Evolutionary conservation across 2,888 invertebrate species (phyloP), one percentile per base, ranked within the genome.

Genomic region (Tetranychus truncatus): DNA sequence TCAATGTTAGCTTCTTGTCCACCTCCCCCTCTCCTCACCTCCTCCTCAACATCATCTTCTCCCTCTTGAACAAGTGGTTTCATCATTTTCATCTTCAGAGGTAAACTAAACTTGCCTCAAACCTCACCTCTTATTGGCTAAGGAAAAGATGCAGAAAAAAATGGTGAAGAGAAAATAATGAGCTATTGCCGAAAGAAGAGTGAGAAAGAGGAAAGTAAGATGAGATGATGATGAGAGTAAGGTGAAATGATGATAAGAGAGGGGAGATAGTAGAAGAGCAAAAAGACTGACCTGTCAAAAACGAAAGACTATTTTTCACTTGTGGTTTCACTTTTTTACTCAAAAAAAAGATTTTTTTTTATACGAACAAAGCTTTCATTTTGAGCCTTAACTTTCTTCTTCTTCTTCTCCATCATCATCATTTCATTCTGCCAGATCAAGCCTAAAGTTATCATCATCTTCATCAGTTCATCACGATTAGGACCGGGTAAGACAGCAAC

Each of bases 241-340:
- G 15, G 55, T 55, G 55, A 55, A 55, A 55, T 55, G 55, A 55
- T 55, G 55, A 55, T 55, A 15, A 55, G 9, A 15, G 15, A 15
- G 55, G 15, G 6, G 7, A 55, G 9, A 15, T 5, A 15, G 55
- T 2, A 55, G 55, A 55, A 55, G 15, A 55, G 55, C 15, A 55
- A 34, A 34, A 55, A 55, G 55, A 55, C 55, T 55, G 55, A 55
- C 55, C 55, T 55, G 55, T 55, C 55, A 55, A 55, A 55, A 55
- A 55, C 55, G 55, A 55, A 55, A 55, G 55, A 55, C 55, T 55
- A 55, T 55, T 55, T 55, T 55, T 55, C 55, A 55, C 55, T 55
- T 55, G 55, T 55, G 55, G 55, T 55, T 55, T 55, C 55, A 55
- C 55, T 55, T 55, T 46, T 55, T 55, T 55, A 55, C 55, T 15